Evolutionary conservation across 2,113 vertebrate species (phyloP), one percentile per base, ranked within the genome.

Genomic region (Gracilinanus agilis): DNA sequence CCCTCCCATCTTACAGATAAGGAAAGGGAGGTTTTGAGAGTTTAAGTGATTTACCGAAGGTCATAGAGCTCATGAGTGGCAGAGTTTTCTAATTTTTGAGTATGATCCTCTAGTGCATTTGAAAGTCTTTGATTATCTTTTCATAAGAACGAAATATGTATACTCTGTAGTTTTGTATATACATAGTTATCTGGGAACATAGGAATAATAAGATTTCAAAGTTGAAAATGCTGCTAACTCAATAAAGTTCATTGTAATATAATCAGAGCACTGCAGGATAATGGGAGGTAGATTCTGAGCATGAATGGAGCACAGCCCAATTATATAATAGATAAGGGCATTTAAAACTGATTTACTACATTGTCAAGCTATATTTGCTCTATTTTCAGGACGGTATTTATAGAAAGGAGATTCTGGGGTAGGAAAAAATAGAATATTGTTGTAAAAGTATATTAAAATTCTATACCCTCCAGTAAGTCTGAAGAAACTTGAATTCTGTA

Each of bases 281-380:
- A 29, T 55, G 89, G 67, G 58, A 53, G 54, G 56, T 44, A 25
- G 44, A 53, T 24, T 11, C 2, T 8, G 44, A 8, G 53, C 24
- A 0, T 4, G 24, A 54, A 55, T 40, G 54, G 29, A 24, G n/a
- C 44, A 89, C 34, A 40, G 34, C 44, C 54, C 92, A 93, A 90
- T 92, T 93, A 90, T 21, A 7, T 92, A 90, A 88, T 89, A 75
- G 83, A 54, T 34, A 44, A 56, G 7, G 8, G 24, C 90, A n/a
- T 90, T 56, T 91, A 61, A 67, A 92, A 90, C 44, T 88, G 53
- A 40, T 44, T 55, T 53, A 40, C 34, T 44, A 55, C 27, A n/a
- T 29, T 54, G 88, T 34, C 44, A 92, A 90, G n/a, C 54, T 94
- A 24, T 95, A 90, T 34, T n/a, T 34, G 27, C 49, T 91, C 16